These are phyloP conservation scores for Argyresthia albistria DNA, from an alignment of 2,888 invertebrate genomes.

Conservation along the genomic window DNA sequence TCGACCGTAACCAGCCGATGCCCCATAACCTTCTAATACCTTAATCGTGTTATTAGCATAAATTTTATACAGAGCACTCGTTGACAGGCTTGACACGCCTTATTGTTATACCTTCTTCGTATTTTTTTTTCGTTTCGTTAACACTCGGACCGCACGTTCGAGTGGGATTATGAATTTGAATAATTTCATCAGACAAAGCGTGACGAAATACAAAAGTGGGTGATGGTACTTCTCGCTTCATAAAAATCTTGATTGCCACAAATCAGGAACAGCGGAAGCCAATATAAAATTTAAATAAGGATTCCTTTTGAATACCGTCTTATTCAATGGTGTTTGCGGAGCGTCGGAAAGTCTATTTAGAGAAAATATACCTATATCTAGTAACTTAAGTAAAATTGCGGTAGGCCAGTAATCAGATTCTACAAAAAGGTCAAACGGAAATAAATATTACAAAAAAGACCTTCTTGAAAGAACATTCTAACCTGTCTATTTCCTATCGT, in stretches of 20 bases:
- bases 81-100: conserved; percentile 23
- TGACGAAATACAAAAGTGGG: conserved; percentile 12
- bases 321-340: too few relatives aligned
- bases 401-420: too few relatives aligned
- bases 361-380: too few relatives aligned
- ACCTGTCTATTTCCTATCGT: background rate
- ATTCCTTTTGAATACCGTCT: too few relatives aligned
- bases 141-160: conserved; percentile 20
- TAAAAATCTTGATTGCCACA: too few relatives aligned
- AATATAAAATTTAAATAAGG: too few relatives aligned
- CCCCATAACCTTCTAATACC: conserved; percentile 8
- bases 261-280: too few relatives aligned
- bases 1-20: conserved; percentile 5
- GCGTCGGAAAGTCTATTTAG: too few relatives aligned
- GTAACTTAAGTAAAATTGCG: too few relatives aligned
- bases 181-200: conserved; percentile 27
- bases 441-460: background rate
- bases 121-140: conserved; percentile 20
- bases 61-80: conserved; percentile 18
- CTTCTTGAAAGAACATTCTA: background rate
- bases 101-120: conserved; percentile 4
- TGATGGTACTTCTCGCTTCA: background rate
- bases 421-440: background rate
- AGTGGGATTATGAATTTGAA: conserved; percentile 25
- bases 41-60: conserved; percentile 26